These are phyloP conservation scores for Parauchenoglanis punctatus DNA, from an alignment of 2,797 vertebrate genomes.

Conservation along the genomic window DNA sequence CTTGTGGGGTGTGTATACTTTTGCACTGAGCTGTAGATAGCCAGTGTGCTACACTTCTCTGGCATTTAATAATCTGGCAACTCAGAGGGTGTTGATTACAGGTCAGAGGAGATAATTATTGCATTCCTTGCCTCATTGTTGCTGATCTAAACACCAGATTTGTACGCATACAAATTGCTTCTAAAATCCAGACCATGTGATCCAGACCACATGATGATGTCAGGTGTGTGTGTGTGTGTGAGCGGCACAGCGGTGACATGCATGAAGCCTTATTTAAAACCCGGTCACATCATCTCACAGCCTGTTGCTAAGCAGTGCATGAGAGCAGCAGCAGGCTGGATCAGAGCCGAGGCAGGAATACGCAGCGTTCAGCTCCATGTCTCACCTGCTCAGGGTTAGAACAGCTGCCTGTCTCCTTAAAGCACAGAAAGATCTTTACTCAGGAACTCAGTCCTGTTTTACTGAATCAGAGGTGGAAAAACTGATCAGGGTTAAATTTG, in stretches of 20 bases:
- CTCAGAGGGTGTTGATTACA: background rate
- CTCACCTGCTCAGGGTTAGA: background rate
- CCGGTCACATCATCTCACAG: slow-evolving; percentile 51
- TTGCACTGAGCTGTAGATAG: background rate
- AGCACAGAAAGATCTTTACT: background rate
- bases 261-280: slow-evolving; percentile 50
- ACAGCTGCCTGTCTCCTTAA: background rate
- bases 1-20: background rate
- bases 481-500: background rate
- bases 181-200: background rate
- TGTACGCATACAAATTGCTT: background rate
- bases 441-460: background rate
- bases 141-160: background rate
- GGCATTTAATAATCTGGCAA: background rate
- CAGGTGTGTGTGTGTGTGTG: background rate
- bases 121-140: background rate
- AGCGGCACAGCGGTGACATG: slow-evolving; percentile 9
- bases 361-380: background rate
- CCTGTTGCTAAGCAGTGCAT: slow-evolving; percentile 59
- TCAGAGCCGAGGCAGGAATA: slow-evolving; percentile 20
- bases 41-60: background rate
- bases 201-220: background rate
- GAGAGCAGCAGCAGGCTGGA: slow-evolving; percentile 36
- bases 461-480: background rate
- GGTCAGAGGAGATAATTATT: background rate